A percentile compares a stretch with the other conserved stretches of the same genome.
These are phyloP conservation scores for Synanthedon andrenaeformis DNA, from an alignment of 2,888 invertebrate species.

Conservation along the genomic window DNA sequence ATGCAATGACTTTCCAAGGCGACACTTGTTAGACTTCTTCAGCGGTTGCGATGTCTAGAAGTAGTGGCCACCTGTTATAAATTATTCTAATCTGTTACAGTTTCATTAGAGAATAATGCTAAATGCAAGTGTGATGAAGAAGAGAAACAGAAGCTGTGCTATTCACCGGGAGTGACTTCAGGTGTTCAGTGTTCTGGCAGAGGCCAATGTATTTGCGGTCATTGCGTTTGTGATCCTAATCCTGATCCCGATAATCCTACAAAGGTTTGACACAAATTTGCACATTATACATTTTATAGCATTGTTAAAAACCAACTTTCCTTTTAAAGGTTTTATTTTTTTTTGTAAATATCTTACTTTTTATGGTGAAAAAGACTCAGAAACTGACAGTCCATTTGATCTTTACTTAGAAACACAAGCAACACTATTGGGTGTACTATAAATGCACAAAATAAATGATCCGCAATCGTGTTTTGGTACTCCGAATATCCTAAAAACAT, in stretches of 20 bases:
- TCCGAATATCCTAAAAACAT: too few relatives aligned
- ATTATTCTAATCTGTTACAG: constrained; percentile 20
- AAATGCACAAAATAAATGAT: too few relatives aligned
- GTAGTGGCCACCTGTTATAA: neutral
- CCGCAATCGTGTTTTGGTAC: too few relatives aligned
- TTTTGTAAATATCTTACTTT: too few relatives aligned
- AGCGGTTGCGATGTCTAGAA: neutral
- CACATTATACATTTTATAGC: constrained; percentile 55
- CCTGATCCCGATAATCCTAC: constrained; percentile 34
- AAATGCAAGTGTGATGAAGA: constrained; percentile 39
- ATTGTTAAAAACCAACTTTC: constrained; percentile 58
- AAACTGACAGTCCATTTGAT: too few relatives aligned
- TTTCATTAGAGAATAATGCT: constrained; percentile 45
- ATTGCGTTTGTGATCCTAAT: constrained; percentile 38
- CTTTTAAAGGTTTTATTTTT: constrained; percentile 18
- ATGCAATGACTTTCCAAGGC: too few relatives aligned
- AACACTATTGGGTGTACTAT: too few relatives aligned
- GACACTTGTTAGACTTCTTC: neutral
- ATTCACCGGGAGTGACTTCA: constrained; percentile 27
- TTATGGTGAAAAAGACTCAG: too few relatives aligned
- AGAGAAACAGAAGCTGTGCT: constrained; percentile 29
- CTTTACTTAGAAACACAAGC: too few relatives aligned
- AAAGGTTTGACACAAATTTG: constrained; percentile 30
- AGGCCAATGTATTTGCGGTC: constrained; percentile 48
- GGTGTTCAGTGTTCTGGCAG: constrained; percentile 41